Evolutionary conservation across 2,888 invertebrate species (phyloP).

Genomic region (Apamea anceps): DNA sequence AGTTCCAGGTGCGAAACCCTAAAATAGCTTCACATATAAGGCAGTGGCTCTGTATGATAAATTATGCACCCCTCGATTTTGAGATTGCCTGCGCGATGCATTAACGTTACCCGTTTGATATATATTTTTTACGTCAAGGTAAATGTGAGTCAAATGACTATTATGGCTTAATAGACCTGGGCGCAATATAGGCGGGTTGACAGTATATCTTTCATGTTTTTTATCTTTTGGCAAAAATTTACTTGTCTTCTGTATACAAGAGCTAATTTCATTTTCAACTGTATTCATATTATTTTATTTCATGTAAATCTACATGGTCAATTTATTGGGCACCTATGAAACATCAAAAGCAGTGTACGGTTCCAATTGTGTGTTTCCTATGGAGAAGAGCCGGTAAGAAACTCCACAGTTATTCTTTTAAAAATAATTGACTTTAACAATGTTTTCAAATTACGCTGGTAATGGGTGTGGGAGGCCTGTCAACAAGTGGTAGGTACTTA

Average conservation of each 20-base stretch:
- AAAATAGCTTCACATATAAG: constrained; percentile 86
- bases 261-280: background rate
- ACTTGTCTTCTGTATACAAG: background rate
- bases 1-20: constrained; percentile 51
- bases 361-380: background rate
- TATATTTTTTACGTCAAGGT: constrained; percentile 76
- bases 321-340: background rate
- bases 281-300: background rate
- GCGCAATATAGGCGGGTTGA: constrained; percentile 33
- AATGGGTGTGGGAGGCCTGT: too few species aligned
- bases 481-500: too few species aligned
- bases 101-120: constrained; percentile 86
- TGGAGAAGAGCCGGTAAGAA: background rate
- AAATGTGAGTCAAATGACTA: constrained; percentile 84
- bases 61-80: constrained; percentile 89
- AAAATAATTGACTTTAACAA: too few species aligned
- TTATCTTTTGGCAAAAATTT: too few species aligned
- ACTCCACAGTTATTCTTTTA: too few species aligned
- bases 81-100: constrained; percentile 85
- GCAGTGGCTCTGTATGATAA: constrained; percentile 82
- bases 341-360: background rate
- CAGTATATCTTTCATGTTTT: constrained; percentile 4
- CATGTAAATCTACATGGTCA: background rate
- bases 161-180: constrained; percentile 76
- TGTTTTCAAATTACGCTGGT: too few species aligned